These are phyloP conservation scores for Lamellibrachia satsuma DNA, from an alignment of 2,888 invertebrate species.

Conservation along the genomic window DNA sequence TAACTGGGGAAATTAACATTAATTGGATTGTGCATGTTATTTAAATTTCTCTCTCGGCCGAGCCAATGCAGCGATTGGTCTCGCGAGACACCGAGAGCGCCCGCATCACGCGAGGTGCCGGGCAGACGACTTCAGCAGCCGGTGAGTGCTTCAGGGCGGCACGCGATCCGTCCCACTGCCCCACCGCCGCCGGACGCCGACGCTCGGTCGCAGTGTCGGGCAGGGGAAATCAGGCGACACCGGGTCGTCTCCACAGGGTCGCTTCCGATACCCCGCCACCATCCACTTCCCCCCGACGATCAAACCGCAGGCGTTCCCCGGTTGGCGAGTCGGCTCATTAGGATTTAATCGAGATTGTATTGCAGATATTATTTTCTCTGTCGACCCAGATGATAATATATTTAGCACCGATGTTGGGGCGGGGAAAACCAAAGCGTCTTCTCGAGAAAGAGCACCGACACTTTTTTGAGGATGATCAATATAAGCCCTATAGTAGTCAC, in stretches of 20 bases:
- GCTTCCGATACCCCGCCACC: background rate
- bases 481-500: background rate
- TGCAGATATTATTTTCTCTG: background rate
- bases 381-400: background rate
- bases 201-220: background rate
- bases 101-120: background rate
- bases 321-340: background rate
- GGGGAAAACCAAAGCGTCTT: background rate
- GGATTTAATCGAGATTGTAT: background rate
- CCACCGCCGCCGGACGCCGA: background rate
- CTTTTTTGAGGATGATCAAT: background rate
- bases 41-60: conserved; percentile 3
- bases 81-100: background rate
- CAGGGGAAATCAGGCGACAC: background rate
- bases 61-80: conserved; percentile 13
- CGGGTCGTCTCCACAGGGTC: background rate
- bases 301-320: background rate
- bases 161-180: background rate
- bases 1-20: conserved; percentile 17
- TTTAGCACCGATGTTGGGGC: background rate
- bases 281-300: background rate
- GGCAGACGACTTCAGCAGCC: background rate
- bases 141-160: background rate
- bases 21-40: conserved; percentile 5
- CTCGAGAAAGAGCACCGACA: background rate